Evolutionary conservation across 2,113 vertebrate species (phyloP).

Genomic region (Osmerus mordax): DNA sequence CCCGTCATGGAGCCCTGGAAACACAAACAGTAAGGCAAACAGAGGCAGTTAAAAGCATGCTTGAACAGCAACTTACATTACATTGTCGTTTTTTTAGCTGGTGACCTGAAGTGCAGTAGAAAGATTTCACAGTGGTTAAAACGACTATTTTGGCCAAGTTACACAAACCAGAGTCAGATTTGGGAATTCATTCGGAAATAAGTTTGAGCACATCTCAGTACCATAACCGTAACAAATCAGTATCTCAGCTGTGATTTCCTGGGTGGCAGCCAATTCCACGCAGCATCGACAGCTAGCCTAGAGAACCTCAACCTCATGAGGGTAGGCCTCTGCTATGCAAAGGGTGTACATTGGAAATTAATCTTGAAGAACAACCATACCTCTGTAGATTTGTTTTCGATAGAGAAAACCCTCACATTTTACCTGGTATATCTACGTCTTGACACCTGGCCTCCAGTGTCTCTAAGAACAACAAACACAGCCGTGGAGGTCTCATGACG

Average conservation of each 20-base stretch:
- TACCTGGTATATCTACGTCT: not conserved
- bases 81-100: constrained; percentile 15
- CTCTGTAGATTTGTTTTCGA: not conserved
- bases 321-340: too few species aligned
- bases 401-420: not conserved
- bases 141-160: constrained; percentile 11
- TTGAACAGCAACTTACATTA: constrained; percentile 2
- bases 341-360: too few species aligned
- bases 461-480: constrained; percentile 45
- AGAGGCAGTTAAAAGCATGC: constrained; percentile 4
- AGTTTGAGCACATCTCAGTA: not conserved
- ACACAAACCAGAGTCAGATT: constrained; percentile 8
- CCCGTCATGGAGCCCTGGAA: constrained; percentile 75
- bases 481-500: constrained; percentile 28
- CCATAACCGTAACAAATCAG: not conserved
- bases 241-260: not conserved
- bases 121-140: constrained; percentile 20
- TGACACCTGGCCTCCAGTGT: constrained; percentile 15
- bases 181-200: not conserved
- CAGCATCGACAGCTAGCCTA: too few species aligned
- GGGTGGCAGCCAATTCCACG: not conserved
- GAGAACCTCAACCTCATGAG: too few species aligned
- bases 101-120: constrained; percentile 6
- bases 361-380: not conserved
- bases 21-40: constrained; percentile 36